phyloP scores from a whole-genome alignment of 2,888 invertebrate genomes.

The Pecten maximus region DNA sequence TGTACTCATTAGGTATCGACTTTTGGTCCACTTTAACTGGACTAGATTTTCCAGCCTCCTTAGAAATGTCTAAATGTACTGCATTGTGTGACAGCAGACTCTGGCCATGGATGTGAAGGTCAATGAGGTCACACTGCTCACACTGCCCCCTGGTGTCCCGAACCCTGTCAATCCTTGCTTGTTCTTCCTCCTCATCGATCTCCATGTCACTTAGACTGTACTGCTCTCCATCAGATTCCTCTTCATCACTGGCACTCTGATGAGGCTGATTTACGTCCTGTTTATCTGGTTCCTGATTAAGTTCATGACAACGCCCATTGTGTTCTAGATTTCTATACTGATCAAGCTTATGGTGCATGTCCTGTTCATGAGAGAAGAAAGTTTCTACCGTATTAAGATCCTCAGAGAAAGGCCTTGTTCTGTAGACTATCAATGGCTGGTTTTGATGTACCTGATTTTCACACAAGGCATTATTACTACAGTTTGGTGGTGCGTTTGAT shows the following conservation, averaged over 20 bases:
- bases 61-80: conserved; percentile 34
- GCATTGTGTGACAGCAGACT: neutral
- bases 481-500: neutral
- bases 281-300: neutral
- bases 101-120: conserved; percentile 40
- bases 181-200: conserved; percentile 37
- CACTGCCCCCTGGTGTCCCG: neutral
- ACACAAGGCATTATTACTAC: neutral
- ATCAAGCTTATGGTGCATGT: neutral
- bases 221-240: neutral
- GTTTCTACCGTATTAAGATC: conserved; percentile 36
- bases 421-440: neutral
- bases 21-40: too few relatives aligned
- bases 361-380: conserved; percentile 29
- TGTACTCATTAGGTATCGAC: neutral
- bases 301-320: neutral
- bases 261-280: neutral
- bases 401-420: neutral
- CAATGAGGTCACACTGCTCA: conserved; percentile 15
- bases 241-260: neutral
- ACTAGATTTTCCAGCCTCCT: neutral
- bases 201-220: conserved; percentile 39
- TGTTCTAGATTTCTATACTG: neutral
- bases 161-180: conserved; percentile 15
- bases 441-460: neutral